Percentiles rank a stretch among this genome's conserved stretches.
Conservation (phyloP, 2,888 invertebrate genomes). For the Machimus rusticus region DNA sequence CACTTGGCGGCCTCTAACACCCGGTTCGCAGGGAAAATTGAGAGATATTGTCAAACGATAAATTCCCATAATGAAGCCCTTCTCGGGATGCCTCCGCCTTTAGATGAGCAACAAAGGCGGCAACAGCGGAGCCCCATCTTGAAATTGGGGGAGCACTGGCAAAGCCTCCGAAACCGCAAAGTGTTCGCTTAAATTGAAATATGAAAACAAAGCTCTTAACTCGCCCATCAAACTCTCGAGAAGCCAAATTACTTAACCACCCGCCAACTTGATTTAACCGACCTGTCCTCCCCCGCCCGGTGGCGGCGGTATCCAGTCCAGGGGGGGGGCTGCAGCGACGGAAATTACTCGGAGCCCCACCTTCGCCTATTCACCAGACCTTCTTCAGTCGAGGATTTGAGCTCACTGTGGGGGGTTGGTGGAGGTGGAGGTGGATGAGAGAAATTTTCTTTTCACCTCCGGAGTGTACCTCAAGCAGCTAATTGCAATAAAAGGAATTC, state of each 20-base stretch:
- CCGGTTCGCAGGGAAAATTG: background rate
- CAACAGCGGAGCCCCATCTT: background rate
- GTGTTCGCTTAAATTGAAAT: constrained; percentile 10
- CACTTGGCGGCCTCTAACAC: background rate
- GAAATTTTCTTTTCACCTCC: background rate
- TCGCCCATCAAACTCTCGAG: constrained; percentile 20
- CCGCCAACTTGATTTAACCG: constrained; percentile 23
- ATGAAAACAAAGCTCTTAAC: constrained; percentile 25
- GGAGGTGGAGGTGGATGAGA: background rate
- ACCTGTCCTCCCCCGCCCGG: background rate
- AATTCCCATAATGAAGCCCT: background rate
- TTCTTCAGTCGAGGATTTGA: background rate
- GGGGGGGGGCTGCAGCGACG: background rate
- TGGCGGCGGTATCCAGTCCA: background rate
- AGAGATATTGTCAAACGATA: constrained; percentile 16
- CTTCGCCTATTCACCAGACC: background rate
- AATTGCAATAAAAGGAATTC: constrained; percentile 32
- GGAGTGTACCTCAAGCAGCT: constrained; percentile 12
- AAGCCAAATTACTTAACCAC: constrained; percentile 27
- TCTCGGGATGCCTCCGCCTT: background rate
- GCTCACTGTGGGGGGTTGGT: background rate
- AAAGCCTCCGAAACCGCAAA: background rate
- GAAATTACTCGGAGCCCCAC: background rate
- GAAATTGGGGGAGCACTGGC: background rate
- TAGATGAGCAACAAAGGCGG: background rate